phyloP scores from a whole-genome alignment of 2,113 vertebrate species.

The Micromys minutus region DNA sequence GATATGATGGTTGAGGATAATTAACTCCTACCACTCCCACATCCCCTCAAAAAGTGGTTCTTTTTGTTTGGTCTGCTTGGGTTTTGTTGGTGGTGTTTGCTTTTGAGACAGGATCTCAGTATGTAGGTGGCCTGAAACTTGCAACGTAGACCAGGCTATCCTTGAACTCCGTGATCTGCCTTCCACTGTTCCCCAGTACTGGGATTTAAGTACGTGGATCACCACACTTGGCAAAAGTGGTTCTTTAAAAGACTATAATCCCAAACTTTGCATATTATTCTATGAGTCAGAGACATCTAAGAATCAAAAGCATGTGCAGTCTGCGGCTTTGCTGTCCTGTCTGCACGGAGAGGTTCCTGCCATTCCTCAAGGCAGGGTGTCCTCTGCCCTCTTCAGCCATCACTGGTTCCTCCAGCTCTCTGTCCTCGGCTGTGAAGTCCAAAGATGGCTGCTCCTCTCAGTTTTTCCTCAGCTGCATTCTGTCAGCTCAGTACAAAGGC shows the following conservation, averaged over 20 bases:
- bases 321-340: not conserved
- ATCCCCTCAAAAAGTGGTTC: not conserved
- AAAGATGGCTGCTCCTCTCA: fast-evolving
- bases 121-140: not conserved
- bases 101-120: not conserved
- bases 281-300: not conserved
- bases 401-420: not conserved
- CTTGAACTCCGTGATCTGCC: not conserved
- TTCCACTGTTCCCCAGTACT: not conserved
- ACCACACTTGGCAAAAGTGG: not conserved
- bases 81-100: not conserved
- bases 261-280: not conserved
- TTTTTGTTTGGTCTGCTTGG: not conserved
- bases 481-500: not conserved
- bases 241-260: not conserved
- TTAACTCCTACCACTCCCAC: not conserved
- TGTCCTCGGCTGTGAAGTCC: not conserved
- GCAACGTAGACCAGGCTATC: not conserved
- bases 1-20: not conserved
- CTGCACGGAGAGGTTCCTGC: not conserved
- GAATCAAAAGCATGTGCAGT: not conserved
- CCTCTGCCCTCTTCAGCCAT: not conserved
- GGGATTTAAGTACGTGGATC: not conserved
- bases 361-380: not conserved
- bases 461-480: not conserved